Evolutionary conservation across 2,113 vertebrate genomes (phyloP), one percentile per base, ranked within the genome.

Genomic region (Polypterus bichir): DNA sequence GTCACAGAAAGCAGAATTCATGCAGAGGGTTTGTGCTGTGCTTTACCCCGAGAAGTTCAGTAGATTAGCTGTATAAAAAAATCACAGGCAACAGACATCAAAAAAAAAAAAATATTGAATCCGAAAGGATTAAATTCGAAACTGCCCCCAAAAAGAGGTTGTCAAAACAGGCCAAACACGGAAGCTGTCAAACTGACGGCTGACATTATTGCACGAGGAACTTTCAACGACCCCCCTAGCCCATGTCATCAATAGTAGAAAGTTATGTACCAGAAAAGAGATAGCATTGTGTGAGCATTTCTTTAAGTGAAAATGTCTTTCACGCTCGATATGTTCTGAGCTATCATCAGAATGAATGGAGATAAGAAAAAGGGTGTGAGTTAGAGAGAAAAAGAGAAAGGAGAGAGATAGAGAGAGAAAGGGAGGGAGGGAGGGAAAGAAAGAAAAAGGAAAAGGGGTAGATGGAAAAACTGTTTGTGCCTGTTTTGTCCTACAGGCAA

Each of bases 401-500:
- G 27, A 27, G 2, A 27, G 27, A 27, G 27, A 3, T n/a, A 2
- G 2, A 6, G 9, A 51, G 52, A 67, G 51, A 60, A 63, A 0
- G 7, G 8, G 57, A 60, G 57, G 58, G 7, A 57, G 46, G n/a
- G 3, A 7, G 59, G 55, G 59, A 3, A 51, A 5, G 4, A 6
- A 7, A 49, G 53, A 66, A 63, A 53, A 59, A 0, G 8, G 64
- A 61, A 64, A 54, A 63, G 5, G n/a, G 46, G 49, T 54, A 47
- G 7, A 7, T 1, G 3, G 1, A 54, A 51, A 56, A 47, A 11
- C 9, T 55, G 2, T 65, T 68, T 74, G 69, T 75, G 11, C 77
- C 67, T 75, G 62, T 77, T 85, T 84, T 85, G 75, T 80, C 81
- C 79, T 83, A 65, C 67, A 75, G 77, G 78, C 76, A 71, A 55